Evolutionary conservation across 2,888 invertebrate genomes (phyloP), one percentile per base, ranked within the genome.

Genomic region (Rhagium mordax): DNA sequence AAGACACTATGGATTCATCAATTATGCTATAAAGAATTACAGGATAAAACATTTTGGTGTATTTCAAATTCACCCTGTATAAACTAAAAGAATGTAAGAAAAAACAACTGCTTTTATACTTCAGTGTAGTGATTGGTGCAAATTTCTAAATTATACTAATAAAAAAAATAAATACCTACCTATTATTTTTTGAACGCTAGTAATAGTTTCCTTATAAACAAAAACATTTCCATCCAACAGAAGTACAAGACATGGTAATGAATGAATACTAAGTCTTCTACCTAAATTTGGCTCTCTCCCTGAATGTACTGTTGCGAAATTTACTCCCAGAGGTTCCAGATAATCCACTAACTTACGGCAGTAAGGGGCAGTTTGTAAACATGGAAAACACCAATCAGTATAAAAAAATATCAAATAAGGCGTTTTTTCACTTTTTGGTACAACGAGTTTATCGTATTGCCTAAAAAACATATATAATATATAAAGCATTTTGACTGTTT

Each of bases 321-420:
- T 93, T 69, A 96, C 91, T 78, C 98, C 98, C 48, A 94, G 86
- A 0, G 95, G 95, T 85, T 96, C 95, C 68, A 98, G 88, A 55
- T 97, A 95, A 81, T 96, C 95, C 51, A 96, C 93, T 65, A 98
- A 89, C 76, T 95, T 92, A 62, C 95, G 91, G 92, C 97, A 96
- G 8, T 95, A 91, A 0, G 94, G 94, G 59, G 97, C 96, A n/a
- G 95, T 93, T 82, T 93, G 94, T 76, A 96, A 92, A 86, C 98
- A 98, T 61, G 95, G 93, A 87, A 97, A 96, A 86, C 98, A 98
- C 95, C 96, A 97, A 87, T 98, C 98, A 6, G 96, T 94, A 88
- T 97, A 98, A 87, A 97, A 96, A 80, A 98, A 92, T 61, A 98
- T 91, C 71, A 98, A 89, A 72, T 96, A 94, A 8, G 98, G 97